phyloP scores from a whole-genome alignment of 2,797 vertebrate species.

The Enteromius radiatus region DNA sequence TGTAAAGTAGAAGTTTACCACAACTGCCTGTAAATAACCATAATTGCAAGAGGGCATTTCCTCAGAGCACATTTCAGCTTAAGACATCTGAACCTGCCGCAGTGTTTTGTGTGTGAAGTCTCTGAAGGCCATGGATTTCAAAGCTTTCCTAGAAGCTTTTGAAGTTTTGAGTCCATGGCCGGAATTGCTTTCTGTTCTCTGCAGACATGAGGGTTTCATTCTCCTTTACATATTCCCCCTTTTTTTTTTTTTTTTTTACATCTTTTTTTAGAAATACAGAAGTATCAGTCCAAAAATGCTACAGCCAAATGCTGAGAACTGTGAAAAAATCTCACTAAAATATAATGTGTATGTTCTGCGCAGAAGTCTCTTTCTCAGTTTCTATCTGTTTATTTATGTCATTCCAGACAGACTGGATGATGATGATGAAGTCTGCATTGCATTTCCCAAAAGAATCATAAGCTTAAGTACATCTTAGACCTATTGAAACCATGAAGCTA shows the following conservation, averaged over 20 bases:
- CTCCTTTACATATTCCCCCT: background rate
- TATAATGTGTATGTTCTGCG: background rate
- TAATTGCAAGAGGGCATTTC: background rate
- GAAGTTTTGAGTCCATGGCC: background rate
- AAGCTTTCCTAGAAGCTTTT: conserved; percentile 3
- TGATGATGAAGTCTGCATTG: background rate
- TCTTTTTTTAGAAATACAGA: background rate
- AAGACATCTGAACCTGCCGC: background rate
- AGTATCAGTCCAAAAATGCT: background rate
- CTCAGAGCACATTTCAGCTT: background rate
- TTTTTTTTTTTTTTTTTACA: too few species aligned
- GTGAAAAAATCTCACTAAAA: background rate
- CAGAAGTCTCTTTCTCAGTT: background rate
- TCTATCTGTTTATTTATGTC: background rate
- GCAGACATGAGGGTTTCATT: background rate
- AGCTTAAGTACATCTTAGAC: too few species aligned
- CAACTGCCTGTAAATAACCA: background rate
- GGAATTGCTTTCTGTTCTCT: background rate
- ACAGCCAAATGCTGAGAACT: background rate
- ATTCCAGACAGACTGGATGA: background rate
- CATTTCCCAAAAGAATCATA: too few species aligned
- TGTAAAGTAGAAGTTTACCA: background rate
- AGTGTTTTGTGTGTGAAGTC: background rate
- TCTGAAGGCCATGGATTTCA: background rate
- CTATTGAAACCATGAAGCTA: too few species aligned